phyloP scores from a whole-genome alignment of 1,140 invertebrate genomes.

The Acromyrmex echinatior region DNA sequence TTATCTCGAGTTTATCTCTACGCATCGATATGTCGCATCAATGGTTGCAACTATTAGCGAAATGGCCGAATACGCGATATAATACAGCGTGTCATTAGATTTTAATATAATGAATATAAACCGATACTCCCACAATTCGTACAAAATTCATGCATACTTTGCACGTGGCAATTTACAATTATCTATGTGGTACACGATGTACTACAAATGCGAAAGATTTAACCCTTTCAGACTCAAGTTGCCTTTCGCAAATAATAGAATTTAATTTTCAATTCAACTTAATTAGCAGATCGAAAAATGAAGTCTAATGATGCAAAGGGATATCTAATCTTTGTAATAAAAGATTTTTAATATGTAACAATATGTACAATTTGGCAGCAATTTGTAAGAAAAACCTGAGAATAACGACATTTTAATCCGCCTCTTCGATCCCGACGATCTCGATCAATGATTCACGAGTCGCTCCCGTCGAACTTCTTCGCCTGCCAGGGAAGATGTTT shows the following conservation, averaged over 20 bases:
- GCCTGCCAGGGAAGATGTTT: not conserved
- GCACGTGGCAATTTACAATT: slow-evolving; percentile 3
- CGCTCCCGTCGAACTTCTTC: slow-evolving; percentile 63
- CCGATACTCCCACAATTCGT: not conserved
- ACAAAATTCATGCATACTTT: slow-evolving; percentile 9
- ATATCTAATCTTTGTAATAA: not conserved
- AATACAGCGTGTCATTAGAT: not conserved
- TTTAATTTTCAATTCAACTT: not conserved
- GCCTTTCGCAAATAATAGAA: not conserved
- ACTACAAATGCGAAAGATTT: not conserved
- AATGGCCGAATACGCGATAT: not conserved
- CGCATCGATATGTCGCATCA: not conserved
- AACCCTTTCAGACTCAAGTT: not conserved
- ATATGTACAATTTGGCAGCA: not conserved
- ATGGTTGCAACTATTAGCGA: not conserved
- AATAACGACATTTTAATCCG: not conserved
- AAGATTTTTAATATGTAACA: not conserved
- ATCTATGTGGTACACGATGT: not conserved
- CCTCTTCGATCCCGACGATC: not conserved
- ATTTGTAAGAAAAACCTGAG: not conserved
- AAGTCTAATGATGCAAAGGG: not conserved
- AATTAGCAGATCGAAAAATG: too few species aligned
- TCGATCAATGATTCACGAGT: slow-evolving; percentile 15
- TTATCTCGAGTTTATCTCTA: slow-evolving; percentile 14
- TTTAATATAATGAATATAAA: not conserved